Conservation (phyloP, 2,113 vertebrate species). For the Aspidoscelis tigris region DNA sequence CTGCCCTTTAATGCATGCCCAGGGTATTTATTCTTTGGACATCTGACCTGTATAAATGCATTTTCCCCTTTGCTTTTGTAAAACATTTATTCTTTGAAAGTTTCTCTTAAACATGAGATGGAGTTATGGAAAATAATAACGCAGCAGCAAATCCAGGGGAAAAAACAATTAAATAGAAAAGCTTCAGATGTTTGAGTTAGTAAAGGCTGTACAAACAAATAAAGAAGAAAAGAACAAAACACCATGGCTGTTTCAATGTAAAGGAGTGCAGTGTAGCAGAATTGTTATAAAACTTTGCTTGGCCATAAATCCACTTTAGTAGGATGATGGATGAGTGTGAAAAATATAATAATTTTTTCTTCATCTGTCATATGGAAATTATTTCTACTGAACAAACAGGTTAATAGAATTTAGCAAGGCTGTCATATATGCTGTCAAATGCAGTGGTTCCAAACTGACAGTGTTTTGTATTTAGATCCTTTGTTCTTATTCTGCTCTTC, state of each 20-base stretch:
- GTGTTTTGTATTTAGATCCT: conserved; percentile 28
- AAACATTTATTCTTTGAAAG: not conserved
- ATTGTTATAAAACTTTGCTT: conserved; percentile 13
- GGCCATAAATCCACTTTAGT: conserved; percentile 25
- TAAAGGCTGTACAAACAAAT: not conserved
- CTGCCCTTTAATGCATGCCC: conserved; percentile 57
- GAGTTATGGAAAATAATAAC: conserved; percentile 15
- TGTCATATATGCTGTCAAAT: conserved; percentile 15
- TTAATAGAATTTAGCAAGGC: conserved; percentile 30
- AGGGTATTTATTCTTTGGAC: conserved; percentile 40
- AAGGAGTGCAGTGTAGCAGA: conserved; percentile 12
- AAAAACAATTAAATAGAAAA: conserved; percentile 21
- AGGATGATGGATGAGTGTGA: conserved; percentile 32
- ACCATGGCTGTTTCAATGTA: conserved; percentile 6
- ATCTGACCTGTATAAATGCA: not conserved
- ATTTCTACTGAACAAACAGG: conserved; percentile 34
- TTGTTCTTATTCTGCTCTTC: not conserved
- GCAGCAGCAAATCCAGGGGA: conserved; percentile 1
- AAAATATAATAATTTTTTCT: conserved; percentile 40
- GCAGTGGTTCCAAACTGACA: conserved; percentile 8
- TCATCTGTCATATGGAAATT: conserved; percentile 39
- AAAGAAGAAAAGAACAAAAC: not conserved
- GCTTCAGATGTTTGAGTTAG: conserved; percentile 13
- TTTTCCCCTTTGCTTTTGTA: not conserved
- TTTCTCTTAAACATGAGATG: not conserved